Evolutionary conservation across 2,113 vertebrate genomes (phyloP).

Genomic region (Nyctereutes procyonoides): DNA sequence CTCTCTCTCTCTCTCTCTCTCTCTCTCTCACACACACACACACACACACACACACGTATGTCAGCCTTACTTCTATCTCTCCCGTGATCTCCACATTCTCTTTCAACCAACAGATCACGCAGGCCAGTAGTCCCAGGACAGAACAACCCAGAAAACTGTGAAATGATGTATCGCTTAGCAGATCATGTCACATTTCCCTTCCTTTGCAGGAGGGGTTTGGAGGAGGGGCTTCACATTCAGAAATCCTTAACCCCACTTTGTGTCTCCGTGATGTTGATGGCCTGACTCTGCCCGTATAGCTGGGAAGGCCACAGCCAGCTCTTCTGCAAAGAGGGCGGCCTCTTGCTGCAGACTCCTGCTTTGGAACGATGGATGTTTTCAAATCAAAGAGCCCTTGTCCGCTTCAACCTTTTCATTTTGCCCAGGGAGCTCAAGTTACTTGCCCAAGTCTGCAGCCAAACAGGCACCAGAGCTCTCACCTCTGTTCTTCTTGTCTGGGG

Average conservation of each 20-base stretch:
- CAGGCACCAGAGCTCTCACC: neutral
- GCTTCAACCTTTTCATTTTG: neutral
- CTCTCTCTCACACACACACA: neutral
- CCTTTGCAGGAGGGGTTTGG: slow-evolving; percentile 8
- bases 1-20: neutral
- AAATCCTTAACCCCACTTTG: neutral
- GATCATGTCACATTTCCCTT: slow-evolving; percentile 15
- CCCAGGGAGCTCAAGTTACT: neutral
- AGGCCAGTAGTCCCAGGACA: neutral
- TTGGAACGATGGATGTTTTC: neutral
- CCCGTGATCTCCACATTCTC: neutral
- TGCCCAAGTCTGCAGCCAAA: slow-evolving; percentile 8
- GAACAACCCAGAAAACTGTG: neutral
- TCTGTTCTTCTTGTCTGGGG: slow-evolving; percentile 9
- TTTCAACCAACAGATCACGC: slow-evolving; percentile 18
- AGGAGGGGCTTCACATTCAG: neutral
- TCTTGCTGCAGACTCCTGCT: neutral
- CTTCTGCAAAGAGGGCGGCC: neutral
- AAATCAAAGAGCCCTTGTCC: neutral
- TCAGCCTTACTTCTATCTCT: neutral
- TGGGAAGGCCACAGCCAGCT: neutral
- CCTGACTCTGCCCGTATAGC: neutral
- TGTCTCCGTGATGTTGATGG: neutral
- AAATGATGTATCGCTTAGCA: neutral
- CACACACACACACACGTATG: neutral